These are phyloP conservation scores for Gymnorhina tibicen DNA, from an alignment of 2,113 vertebrate genomes.

Conservation along the genomic window DNA sequence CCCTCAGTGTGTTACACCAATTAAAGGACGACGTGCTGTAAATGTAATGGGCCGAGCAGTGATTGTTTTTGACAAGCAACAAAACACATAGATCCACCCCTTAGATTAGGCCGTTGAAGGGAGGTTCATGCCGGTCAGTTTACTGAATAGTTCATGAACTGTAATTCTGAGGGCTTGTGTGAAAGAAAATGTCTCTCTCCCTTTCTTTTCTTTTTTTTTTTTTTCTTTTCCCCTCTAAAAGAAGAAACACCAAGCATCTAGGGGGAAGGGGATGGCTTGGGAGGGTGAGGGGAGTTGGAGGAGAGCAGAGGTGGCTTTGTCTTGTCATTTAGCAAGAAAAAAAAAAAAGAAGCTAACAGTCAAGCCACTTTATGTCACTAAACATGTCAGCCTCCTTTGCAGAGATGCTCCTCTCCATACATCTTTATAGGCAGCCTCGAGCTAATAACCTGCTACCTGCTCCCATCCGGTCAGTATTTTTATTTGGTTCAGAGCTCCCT, in stretches of 20 bases:
- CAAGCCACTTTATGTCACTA: conserved; percentile 58
- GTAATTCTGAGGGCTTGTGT: conserved; percentile 85
- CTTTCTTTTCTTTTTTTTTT: conserved; percentile 7
- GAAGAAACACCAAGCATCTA: conserved; percentile 66
- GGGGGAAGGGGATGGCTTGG: conserved; percentile 30
- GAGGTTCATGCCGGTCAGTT: conserved; percentile 90
- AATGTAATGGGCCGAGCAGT: conserved; percentile 97
- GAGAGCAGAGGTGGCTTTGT: conserved; percentile 34
- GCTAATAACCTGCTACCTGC: not conserved
- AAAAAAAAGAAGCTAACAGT: conserved; percentile 43
- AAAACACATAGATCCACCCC: conserved; percentile 99
- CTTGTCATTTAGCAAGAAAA: conserved; percentile 51
- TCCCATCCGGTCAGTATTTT: not conserved
- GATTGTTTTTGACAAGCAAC: conserved; percentile 99
- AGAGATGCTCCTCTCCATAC: not conserved
- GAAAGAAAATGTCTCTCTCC: conserved; percentile 77
- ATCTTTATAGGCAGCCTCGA: not conserved
- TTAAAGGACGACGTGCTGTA: conserved; percentile 98
- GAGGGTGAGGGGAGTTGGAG: not conserved
- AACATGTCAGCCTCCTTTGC: conserved; percentile 11
- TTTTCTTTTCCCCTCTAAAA: not conserved
- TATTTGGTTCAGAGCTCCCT: not conserved
- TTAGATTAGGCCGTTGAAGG: conserved; percentile 96
- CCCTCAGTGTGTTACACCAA: conserved; percentile 92
- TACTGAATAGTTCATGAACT: conserved; percentile 90